A percentile compares a stretch with the other conserved stretches of the same genome.
phyloP scores from a whole-genome alignment of 92 coral and sea anemone species.

The Pocillopora meandrina region DNA sequence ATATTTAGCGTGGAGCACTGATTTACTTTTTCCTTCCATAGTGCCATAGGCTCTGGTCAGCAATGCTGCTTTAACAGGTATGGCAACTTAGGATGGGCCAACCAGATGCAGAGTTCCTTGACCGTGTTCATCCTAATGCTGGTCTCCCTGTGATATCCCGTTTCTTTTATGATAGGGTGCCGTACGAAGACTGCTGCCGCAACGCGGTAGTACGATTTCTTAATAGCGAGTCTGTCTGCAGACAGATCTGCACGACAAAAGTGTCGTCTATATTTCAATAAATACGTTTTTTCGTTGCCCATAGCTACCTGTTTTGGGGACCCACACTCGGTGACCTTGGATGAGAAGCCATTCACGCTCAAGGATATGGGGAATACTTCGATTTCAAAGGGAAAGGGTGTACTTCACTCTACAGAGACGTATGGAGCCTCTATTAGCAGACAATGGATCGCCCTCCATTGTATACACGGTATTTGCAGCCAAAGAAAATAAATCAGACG shows the following conservation, averaged over 20 bases:
- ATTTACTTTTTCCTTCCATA: neutral
- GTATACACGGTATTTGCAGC: constrained; percentile 77
- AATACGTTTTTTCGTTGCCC: neutral
- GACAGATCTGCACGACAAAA: too few relatives aligned
- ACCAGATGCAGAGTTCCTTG: constrained; percentile 74
- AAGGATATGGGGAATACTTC: constrained; percentile 87
- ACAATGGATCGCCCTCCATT: constrained; percentile 27
- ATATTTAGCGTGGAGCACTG: neutral
- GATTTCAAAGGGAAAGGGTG: constrained; percentile 54
- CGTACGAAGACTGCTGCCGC: constrained; percentile 80
- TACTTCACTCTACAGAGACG: constrained; percentile 83
- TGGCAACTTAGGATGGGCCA: constrained; percentile 78
- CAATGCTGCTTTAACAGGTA: constrained; percentile 82
- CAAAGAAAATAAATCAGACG: constrained; percentile 65
- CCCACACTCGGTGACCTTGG: constrained; percentile 91
- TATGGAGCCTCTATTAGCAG: constrained; percentile 73
- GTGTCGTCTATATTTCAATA: too few relatives aligned
- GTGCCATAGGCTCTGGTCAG: constrained; percentile 73
- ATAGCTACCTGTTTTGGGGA: constrained; percentile 87
- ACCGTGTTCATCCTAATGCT: constrained; percentile 73
- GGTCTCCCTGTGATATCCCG: constrained; percentile 76
- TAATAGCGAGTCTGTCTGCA: too few relatives aligned
- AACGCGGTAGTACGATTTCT: neutral
- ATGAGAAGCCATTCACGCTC: constrained; percentile 86
- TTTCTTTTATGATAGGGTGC: constrained; percentile 76